Percentiles rank a stretch among this genome's conserved stretches.
Evolutionary conservation across 2,888 invertebrate genomes (phyloP).

Genomic region (Xylota sylvarum): DNA sequence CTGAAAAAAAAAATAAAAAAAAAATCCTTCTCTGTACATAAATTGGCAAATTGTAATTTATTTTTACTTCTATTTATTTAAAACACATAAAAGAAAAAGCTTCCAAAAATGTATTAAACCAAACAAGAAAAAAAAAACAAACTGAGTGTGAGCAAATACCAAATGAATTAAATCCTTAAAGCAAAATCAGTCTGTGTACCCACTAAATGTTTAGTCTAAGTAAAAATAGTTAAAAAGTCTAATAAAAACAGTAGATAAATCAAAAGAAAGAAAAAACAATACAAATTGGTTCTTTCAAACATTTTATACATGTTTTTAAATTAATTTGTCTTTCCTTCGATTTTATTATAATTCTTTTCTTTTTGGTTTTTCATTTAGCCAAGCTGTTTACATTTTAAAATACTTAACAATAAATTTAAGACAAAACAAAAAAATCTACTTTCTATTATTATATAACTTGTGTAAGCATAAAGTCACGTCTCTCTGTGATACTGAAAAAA

Average conservation of each 20-base stretch:
- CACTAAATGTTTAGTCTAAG: constrained; percentile 42
- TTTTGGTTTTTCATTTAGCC: constrained; percentile 1
- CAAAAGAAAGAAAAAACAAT: neutral
- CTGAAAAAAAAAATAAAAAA: neutral
- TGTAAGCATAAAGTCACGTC: constrained; percentile 82
- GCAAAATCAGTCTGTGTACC: constrained; percentile 27
- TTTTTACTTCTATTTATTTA: constrained; percentile 37
- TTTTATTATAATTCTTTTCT: too few species aligned
- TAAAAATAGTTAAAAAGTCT: constrained; percentile 15
- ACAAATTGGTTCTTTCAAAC: constrained; percentile 16
- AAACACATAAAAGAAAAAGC: constrained; percentile 27
- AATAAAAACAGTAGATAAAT: constrained; percentile 34
- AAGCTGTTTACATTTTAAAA: constrained; percentile 40
- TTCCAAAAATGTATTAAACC: constrained; percentile 56
- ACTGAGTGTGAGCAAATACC: constrained; percentile 50
- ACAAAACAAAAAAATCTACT: constrained; percentile 49
- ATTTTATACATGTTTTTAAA: constrained; percentile 34
- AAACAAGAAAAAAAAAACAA: constrained; percentile 27
- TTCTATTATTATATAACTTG: constrained; percentile 68
- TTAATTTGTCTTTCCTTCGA: constrained; percentile 1
- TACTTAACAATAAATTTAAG: constrained; percentile 39
- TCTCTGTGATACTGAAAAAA: constrained; percentile 83
- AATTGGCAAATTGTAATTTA: constrained; percentile 37
- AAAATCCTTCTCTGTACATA: constrained; percentile 12
- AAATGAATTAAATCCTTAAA: constrained; percentile 30